These are phyloP conservation scores for Leptodactylus fallax DNA, from an alignment of 2,797 vertebrate genomes.

Conservation along the genomic window DNA sequence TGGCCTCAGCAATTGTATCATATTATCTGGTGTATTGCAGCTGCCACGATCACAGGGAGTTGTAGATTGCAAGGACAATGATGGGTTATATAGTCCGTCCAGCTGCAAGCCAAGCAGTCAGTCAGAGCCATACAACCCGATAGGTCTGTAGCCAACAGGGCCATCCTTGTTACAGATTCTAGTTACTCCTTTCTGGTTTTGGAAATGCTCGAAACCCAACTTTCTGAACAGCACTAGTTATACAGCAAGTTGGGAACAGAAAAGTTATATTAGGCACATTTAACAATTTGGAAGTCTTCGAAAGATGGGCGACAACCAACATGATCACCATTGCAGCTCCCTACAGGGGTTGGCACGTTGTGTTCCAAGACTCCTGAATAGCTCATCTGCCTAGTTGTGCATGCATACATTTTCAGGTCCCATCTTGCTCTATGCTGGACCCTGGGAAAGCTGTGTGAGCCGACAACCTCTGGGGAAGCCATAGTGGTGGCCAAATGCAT, in stretches of 20 bases:
- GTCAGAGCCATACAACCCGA: neutral
- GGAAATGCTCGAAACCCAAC: too few relatives aligned
- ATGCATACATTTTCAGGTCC: too few relatives aligned
- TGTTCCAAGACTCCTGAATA: neutral
- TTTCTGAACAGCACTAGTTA: too few relatives aligned
- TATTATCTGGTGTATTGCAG: neutral
- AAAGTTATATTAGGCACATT: too few relatives aligned
- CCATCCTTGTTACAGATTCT: neutral
- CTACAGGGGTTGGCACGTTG: too few relatives aligned
- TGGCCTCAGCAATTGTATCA: too few relatives aligned
- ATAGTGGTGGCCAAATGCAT: neutral
- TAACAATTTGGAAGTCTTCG: too few relatives aligned
- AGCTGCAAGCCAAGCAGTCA: neutral
- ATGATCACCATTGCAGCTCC: too few relatives aligned
- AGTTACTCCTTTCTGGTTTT: too few relatives aligned
- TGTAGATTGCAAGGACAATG: neutral
- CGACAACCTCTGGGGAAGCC: neutral
- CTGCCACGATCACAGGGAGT: neutral
- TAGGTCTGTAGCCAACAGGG: neutral
- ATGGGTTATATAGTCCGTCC: neutral
- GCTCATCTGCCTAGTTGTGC: neutral
- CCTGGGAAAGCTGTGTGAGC: neutral
- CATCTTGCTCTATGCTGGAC: neutral
- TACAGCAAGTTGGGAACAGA: too few relatives aligned
- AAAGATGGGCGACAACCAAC: too few relatives aligned